Base-by-base conservation (phyloP, 1,140 invertebrate genomes). In the Liolophura sinensis region DNA sequence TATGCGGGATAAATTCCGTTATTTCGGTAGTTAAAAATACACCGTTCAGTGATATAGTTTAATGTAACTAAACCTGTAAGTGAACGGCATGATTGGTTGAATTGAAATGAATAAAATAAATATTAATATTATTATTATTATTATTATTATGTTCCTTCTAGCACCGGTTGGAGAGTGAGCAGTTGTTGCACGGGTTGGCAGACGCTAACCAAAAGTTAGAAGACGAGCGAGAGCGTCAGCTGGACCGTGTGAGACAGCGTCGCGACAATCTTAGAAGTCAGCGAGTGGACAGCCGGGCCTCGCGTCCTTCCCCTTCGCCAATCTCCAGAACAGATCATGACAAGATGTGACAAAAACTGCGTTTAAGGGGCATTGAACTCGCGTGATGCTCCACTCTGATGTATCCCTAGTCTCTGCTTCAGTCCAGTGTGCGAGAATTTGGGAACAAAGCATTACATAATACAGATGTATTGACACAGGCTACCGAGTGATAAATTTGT, bases 221-320 rank as follows among this genome's bases (percentile, higher is more conserved):
- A 27, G 70, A 76, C 12, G 81, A 82, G 52, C 49, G 76, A 12
- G 70, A 70, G 56, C 64, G 79, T 46, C 81, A 82, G 60, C 62
- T 79, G 52, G 70, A 73, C 15, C 31, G 75, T 24, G 62, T 81
- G 18, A 71, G 72, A 20, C 64, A 71, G 18, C 70, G 69, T 60
- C 66, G 77, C 12, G 81, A 79, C 20, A 56, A 74, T 52, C 69
- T 70, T 25, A 62, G 72, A 16, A 64, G 73, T 47, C 70, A 68
- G n/a, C 18, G 61, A 49, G 49, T 40, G 50, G 31, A 40, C 31
- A 40, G 31, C 9, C 31, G 31, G 3, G 31, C 31, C 9, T 40
- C 31, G 31, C 31, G 31, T 3, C 31, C 31, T 5, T 40, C 31
- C 31, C 31, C 31, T 9, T 40, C 31, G 31, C 31, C 31, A 3